These are phyloP conservation scores for Leptopilina syphax DNA, from an alignment of 2,888 invertebrate species.

Conservation along the genomic window DNA sequence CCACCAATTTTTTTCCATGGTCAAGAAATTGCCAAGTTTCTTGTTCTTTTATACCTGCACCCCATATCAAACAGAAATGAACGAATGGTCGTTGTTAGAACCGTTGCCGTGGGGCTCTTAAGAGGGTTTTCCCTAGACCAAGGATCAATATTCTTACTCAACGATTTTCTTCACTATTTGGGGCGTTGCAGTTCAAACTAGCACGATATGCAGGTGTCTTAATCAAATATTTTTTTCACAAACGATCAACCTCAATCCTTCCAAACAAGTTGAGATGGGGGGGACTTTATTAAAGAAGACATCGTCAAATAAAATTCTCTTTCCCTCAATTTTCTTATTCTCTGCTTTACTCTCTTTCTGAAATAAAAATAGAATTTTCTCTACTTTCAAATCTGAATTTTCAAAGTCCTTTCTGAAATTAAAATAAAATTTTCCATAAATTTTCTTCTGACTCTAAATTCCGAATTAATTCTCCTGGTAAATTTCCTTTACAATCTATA, in stretches of 20 bases:
- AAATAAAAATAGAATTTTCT: too few species aligned
- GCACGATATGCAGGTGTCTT: background rate
- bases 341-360: too few species aligned
- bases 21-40: conserved; percentile 38
- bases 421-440: too few species aligned
- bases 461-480: too few species aligned
- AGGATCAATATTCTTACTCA: conserved; percentile 57
- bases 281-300: background rate
- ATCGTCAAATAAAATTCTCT: background rate
- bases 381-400: too few species aligned
- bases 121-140: conserved; percentile 46
- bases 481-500: too few species aligned
- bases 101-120: conserved; percentile 66
- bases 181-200: conserved; percentile 14
- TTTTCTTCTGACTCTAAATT: too few species aligned
- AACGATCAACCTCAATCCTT: background rate
- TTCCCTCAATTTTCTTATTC: too few species aligned
- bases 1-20: conserved; percentile 74
- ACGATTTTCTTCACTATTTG: conserved; percentile 44
- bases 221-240: conserved; percentile 5
- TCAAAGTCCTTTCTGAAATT: too few species aligned
- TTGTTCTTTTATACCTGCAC: conserved; percentile 41
- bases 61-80: conserved; percentile 60
- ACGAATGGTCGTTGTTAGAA: conserved; percentile 63
- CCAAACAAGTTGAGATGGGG: background rate